Base-by-base conservation (phyloP, 2,113 vertebrate species). In the Panthera leo region DNA sequence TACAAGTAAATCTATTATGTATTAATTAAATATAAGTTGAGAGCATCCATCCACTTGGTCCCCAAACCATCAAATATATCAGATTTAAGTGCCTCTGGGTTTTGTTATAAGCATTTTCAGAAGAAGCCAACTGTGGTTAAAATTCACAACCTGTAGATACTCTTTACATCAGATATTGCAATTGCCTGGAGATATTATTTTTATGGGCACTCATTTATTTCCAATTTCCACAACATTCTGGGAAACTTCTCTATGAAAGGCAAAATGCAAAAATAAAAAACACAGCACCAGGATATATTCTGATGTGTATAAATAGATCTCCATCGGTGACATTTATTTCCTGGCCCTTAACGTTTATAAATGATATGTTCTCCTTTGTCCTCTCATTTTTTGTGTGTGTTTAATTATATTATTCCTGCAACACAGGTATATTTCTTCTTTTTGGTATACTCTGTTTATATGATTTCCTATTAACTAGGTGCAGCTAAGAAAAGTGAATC, bases 191-290 rank as follows among this genome's bases (percentile, higher is more conserved):
- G 95, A 97, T 98, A 96, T 95, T 97, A 97, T 96, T 98, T 97
- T 97, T 97, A 98, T 98, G 93, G 91, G 95, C 91, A 93, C 97
- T 98, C 97, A 98, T 97, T 98, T 98, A 98, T 98, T 98, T 98
- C 82, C 96, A 98, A 96, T 98, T 97, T 98, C 73, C 45, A 96
- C 93, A 94, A 96, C 68, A 97, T 98, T 97, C 93, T 97, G 73
- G 31, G 88, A 94, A 97, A 95, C 80, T 90, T 96, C 71, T 94
- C 31, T 71, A 75, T 84, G 83, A 95, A 97, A 88, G n/a, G 68
- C 34, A 97, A 96, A 97, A 98, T 75, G 63, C 53, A 97, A 95
- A 97, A 96, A 68, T 89, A 95, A 98, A 97, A 97, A 80, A 76
- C 85, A 93, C 23, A 97, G 29, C 73, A 51, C 84, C 79, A 53